phyloP scores from a whole-genome alignment of 1,140 invertebrate genomes.

The Pseudomyrmex gracilis region DNA sequence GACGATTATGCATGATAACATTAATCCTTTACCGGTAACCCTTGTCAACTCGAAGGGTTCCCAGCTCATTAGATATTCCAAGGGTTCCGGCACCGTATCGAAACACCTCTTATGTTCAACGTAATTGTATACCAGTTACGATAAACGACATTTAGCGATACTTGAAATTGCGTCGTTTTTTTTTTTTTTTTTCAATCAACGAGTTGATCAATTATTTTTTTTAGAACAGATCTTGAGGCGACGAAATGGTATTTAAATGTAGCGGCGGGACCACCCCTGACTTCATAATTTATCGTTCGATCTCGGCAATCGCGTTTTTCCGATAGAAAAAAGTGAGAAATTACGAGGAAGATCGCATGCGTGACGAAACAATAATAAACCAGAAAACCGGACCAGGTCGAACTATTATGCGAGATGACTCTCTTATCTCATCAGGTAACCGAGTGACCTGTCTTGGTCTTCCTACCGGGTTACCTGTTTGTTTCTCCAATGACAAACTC shows the following conservation, averaged over 20 bases:
- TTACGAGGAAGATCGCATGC: constrained; percentile 40
- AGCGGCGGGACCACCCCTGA: not conserved
- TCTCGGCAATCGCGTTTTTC: constrained; percentile 16
- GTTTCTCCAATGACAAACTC: constrained; percentile 23
- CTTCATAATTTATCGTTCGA: not conserved
- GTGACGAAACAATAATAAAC: constrained; percentile 56
- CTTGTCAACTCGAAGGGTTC: constrained; percentile 68
- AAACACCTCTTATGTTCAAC: constrained; percentile 26
- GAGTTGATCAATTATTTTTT: not conserved
- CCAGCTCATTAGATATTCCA: constrained; percentile 70
- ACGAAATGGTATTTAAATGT: not conserved
- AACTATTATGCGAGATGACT: constrained; percentile 81
- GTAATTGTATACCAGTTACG: constrained; percentile 4
- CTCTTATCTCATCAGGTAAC: constrained; percentile 77
- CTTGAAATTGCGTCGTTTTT: not conserved
- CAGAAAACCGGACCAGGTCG: constrained; percentile 15
- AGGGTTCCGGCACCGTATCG: constrained; percentile 65
- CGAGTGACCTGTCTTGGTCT: constrained; percentile 62
- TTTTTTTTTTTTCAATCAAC: not conserved
- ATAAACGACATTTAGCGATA: constrained; percentile 25
- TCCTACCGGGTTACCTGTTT: constrained; percentile 52
- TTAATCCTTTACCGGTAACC: constrained; percentile 66
- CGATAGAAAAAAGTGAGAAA: constrained; percentile 31
- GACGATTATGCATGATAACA: constrained; percentile 61
- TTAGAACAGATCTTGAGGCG: not conserved